These are phyloP conservation scores for Ennomos quercinarius DNA, from an alignment of 2,888 invertebrate species.

Conservation along the genomic window DNA sequence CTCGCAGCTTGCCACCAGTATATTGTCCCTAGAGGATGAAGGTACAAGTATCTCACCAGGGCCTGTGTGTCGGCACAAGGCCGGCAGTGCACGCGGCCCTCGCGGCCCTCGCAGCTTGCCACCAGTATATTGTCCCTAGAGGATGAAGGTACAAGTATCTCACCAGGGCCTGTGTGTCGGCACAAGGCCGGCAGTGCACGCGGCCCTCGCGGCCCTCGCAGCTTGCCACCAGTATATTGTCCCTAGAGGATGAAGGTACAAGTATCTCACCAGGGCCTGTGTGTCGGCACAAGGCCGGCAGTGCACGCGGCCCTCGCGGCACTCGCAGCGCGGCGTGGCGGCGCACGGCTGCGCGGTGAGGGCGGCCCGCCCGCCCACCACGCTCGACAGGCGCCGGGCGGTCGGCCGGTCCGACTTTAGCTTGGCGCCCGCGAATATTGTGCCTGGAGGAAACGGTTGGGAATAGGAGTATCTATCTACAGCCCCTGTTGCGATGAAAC, in stretches of 20 bases:
- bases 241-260: too few relatives aligned
- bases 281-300: slow-evolving; percentile 67
- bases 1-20: slow-evolving; percentile 60
- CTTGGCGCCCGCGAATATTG: slow-evolving; percentile 76
- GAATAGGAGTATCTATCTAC: too few relatives aligned
- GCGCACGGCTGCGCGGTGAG: slow-evolving; percentile 48
- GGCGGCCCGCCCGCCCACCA: slow-evolving; percentile 64
- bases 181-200: slow-evolving; percentile 68
- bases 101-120: slow-evolving; percentile 73
- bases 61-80: slow-evolving; percentile 61
- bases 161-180: slow-evolving; percentile 57
- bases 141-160: slow-evolving; percentile 1
- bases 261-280: slow-evolving; percentile 51
- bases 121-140: too few relatives aligned
- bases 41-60: slow-evolving; percentile 46
- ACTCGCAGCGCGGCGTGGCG: slow-evolving; percentile 71
- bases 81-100: slow-evolving; percentile 63
- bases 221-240: too few relatives aligned
- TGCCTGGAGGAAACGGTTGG: slow-evolving; percentile 53
- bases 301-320: slow-evolving; percentile 64
- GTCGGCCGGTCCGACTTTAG: slow-evolving; percentile 68
- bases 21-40: too few relatives aligned
- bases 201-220: slow-evolving; percentile 75
- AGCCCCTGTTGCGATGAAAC: too few relatives aligned
- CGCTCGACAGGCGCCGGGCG: slow-evolving; percentile 72